These are phyloP conservation scores for Lacanobia wlatinum DNA, from an alignment of 2,888 invertebrate species.

Conservation along the genomic window DNA sequence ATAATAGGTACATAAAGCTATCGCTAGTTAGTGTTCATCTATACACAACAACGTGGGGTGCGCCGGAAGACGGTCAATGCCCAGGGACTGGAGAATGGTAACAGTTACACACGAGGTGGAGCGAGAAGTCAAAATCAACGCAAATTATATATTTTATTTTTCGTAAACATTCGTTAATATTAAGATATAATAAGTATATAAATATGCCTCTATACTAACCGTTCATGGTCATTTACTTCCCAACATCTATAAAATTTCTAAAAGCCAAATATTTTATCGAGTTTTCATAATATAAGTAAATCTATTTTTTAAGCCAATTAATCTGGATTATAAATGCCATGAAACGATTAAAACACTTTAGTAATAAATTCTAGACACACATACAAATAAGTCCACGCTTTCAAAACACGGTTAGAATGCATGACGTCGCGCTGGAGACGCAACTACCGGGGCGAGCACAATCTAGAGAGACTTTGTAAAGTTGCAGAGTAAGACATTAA, in stretches of 20 bases:
- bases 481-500: slow-evolving; percentile 16
- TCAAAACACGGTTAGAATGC: slow-evolving; percentile 64
- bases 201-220: slow-evolving; percentile 66
- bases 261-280: not conserved
- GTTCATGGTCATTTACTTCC: slow-evolving; percentile 50
- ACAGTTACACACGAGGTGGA: slow-evolving; percentile 73
- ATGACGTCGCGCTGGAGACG: slow-evolving; percentile 51
- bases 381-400: slow-evolving; percentile 65
- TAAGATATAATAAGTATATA: slow-evolving; percentile 61
- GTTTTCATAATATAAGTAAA: not conserved
- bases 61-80: slow-evolving; percentile 85
- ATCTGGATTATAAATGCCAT: slow-evolving; percentile 51
- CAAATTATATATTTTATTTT: slow-evolving; percentile 65
- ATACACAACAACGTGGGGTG: slow-evolving; percentile 86
- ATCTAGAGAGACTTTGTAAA: slow-evolving; percentile 44
- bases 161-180: slow-evolving; percentile 64
- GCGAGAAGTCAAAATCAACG: slow-evolving; percentile 61
- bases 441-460: slow-evolving; percentile 33
- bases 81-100: slow-evolving; percentile 84
- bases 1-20: slow-evolving; percentile 64
- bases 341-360: slow-evolving; percentile 54
- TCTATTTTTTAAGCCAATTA: not conserved
- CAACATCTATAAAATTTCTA: slow-evolving; percentile 4
- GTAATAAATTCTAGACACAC: slow-evolving; percentile 61
- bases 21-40: slow-evolving; percentile 74